Evolutionary conservation across 2,888 invertebrate species (phyloP).

Genomic region (Cheilosia grossa): DNA sequence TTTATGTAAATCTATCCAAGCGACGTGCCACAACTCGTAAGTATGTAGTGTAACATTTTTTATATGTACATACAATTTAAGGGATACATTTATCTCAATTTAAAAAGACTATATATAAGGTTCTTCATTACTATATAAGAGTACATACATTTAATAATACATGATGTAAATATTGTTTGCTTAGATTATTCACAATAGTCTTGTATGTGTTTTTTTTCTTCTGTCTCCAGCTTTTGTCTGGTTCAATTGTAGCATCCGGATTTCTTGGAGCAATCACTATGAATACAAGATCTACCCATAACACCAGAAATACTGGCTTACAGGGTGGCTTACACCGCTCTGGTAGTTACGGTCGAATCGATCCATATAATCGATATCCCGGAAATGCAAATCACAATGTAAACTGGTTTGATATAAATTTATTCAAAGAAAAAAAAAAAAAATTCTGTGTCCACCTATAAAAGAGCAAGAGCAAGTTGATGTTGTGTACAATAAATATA

Average conservation of each 20-base stretch:
- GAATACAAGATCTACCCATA: slow-evolving; percentile 80
- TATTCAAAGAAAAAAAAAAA: slow-evolving; percentile 39
- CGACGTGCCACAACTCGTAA: background rate
- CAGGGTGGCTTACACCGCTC: slow-evolving; percentile 75
- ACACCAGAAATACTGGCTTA: slow-evolving; percentile 77
- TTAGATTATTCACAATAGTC: slow-evolving; percentile 59
- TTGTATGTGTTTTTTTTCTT: slow-evolving; percentile 75
- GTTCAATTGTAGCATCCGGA: slow-evolving; percentile 82
- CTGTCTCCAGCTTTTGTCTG: slow-evolving; percentile 80
- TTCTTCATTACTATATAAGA: slow-evolving; percentile 44
- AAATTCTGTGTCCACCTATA: slow-evolving; percentile 28
- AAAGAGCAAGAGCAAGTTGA: slow-evolving; percentile 54
- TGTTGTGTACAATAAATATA: slow-evolving; percentile 61
- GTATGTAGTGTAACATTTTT: background rate
- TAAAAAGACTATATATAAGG: background rate
- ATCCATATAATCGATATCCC: slow-evolving; percentile 72
- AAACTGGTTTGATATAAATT: slow-evolving; percentile 73
- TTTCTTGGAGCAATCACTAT: slow-evolving; percentile 81
- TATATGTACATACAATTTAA: background rate
- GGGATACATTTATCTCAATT: background rate
- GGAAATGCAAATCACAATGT: slow-evolving; percentile 74
- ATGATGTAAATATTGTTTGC: slow-evolving; percentile 26
- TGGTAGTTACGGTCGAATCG: slow-evolving; percentile 65
- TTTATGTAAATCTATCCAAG: too few species aligned
- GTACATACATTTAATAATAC: slow-evolving; percentile 74